Percentiles rank a stretch among this genome's conserved stretches.
Evolutionary conservation across 2,888 invertebrate species (phyloP).

Genomic region (Diogma glabrata): DNA sequence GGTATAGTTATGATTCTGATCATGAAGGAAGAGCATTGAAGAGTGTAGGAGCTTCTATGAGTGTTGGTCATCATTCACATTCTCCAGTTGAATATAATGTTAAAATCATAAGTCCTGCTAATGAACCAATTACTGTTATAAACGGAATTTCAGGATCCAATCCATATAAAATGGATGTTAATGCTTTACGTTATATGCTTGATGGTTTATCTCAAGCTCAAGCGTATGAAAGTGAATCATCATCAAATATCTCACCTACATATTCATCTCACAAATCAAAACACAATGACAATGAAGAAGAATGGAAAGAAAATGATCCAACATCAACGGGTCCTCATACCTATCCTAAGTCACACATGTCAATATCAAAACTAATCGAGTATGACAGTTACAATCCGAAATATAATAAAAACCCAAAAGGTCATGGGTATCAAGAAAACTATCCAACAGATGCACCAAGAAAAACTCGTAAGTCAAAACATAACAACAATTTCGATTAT

Average conservation of each 20-base stretch:
- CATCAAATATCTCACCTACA: too few species aligned
- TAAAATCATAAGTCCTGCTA: not conserved
- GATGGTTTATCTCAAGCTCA: conserved; percentile 13
- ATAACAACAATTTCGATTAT: not conserved
- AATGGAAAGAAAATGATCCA: not conserved
- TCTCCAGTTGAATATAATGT: not conserved
- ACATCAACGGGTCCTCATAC: too few species aligned
- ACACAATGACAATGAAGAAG: conserved; percentile 13
- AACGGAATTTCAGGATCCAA: conserved; percentile 43
- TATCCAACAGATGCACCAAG: conserved; percentile 19
- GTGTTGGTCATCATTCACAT: conserved; percentile 12
- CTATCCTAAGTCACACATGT: too few species aligned
- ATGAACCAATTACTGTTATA: conserved; percentile 27
- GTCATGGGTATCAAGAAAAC: conserved; percentile 34
- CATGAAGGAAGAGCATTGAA: conserved; percentile 1
- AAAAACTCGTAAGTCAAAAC: not conserved
- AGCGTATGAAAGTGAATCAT: conserved; percentile 7
- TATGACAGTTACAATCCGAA: conserved; percentile 33
- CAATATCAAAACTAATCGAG: conserved; percentile 7
- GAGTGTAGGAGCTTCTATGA: conserved; percentile 14
- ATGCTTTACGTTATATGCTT: conserved; percentile 20
- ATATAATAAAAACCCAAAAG: conserved; percentile 35
- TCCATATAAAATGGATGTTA: conserved; percentile 41
- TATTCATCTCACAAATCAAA: conserved; percentile 17
- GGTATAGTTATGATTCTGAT: not conserved